A percentile compares a stretch with the other conserved stretches of the same genome.
phyloP scores from a whole-genome alignment of 2,888 invertebrate genomes.

The Cephus rjabovi region DNA sequence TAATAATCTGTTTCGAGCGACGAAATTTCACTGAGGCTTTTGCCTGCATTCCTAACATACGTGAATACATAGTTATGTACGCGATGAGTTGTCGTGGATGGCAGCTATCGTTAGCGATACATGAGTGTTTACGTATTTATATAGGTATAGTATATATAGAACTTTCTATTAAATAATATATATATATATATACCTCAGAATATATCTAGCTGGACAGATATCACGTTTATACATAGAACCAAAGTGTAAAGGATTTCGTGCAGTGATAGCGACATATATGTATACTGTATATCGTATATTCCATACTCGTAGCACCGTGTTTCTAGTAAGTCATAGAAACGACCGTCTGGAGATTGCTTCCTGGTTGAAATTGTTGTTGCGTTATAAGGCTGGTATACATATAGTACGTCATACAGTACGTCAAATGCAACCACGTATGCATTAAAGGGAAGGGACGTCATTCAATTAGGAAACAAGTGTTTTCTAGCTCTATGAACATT shows the following conservation, averaged over 20 bases:
- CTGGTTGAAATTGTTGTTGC: not conserved
- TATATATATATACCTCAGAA: no score
- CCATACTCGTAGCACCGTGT: not conserved
- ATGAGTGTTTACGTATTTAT: not conserved
- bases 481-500: not conserved
- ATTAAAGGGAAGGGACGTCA: not conserved
- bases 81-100: not conserved
- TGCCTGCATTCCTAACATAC: not conserved
- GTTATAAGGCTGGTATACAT: not conserved
- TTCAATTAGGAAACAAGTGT: not conserved
- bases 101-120: not conserved
- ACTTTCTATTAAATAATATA: no score
- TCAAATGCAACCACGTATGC: not conserved
- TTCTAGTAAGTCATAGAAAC: not conserved
- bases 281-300: not conserved
- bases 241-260: no score
- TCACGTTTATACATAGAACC: no score
- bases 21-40: not conserved
- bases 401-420: not conserved
- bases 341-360: not conserved
- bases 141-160: no score
- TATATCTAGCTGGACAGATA: no score
- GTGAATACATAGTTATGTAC: not conserved
- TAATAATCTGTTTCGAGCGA: not conserved
- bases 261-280: no score